Conservation (phyloP, 1,140 invertebrate species). For the Plectrocnemia conspersa region DNA sequence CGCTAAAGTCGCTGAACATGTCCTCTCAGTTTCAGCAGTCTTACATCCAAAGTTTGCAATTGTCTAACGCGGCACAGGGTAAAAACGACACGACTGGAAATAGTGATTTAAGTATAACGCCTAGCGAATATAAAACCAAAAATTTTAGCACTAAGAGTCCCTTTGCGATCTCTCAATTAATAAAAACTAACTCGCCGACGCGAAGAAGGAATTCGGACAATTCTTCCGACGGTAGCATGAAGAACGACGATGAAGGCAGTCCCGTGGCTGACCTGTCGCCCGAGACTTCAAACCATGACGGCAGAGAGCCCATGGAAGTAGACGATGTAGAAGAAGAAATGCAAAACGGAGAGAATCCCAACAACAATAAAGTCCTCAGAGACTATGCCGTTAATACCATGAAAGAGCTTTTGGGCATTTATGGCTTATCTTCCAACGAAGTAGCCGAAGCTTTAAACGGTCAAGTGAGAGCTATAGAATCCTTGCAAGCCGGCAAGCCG, state of each 20-base stretch:
- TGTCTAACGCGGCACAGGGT: constrained; percentile 26
- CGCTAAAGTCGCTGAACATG: constrained; percentile 18
- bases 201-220: constrained; percentile 51
- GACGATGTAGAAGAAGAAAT: constrained; percentile 38
- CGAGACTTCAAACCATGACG: constrained; percentile 16
- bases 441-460: constrained; percentile 56
- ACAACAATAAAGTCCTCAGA: constrained; percentile 52
- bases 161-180: constrained; percentile 52
- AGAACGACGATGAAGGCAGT: constrained; percentile 25
- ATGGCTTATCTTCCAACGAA: constrained; percentile 60
- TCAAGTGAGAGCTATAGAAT: constrained; percentile 51
- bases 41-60: constrained; percentile 50
- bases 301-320: constrained; percentile 30
- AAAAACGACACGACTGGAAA: constrained; percentile 14
- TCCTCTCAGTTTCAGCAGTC: constrained; percentile 45
- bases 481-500: constrained; percentile 45
- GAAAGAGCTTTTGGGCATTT: constrained; percentile 69
- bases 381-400: constrained; percentile 72
- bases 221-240: constrained; percentile 36
- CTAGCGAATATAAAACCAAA: constrained; percentile 38
- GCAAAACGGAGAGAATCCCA: constrained; percentile 45
- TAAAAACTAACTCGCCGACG: constrained; percentile 51
- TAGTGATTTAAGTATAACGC: constrained; percentile 19
- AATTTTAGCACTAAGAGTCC: constrained; percentile 53
- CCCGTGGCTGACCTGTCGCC: constrained; percentile 19